Evolutionary conservation across 2,797 vertebrate genomes (phyloP), one percentile per base, ranked within the genome.

Genomic region (Siniperca scherzeri): DNA sequence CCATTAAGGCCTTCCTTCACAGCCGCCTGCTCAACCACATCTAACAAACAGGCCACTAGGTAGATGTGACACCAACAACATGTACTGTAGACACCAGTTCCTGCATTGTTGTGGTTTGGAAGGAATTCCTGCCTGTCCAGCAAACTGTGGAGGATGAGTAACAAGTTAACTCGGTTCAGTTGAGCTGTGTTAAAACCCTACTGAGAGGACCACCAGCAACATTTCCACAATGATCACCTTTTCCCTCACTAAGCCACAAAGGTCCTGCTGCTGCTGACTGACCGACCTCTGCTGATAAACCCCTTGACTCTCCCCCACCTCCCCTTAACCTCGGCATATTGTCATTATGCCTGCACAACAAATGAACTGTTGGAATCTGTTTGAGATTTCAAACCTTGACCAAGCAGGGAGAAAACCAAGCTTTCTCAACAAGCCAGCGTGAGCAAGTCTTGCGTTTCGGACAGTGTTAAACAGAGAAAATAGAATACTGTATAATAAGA

Each of bases 1-100:
- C 96, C 93, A 94, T 98, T 87, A 97, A 96, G 94, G 95, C 96
- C 95, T 98, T 98, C 93, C 92, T 99, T 86, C 97, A 97, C 92
- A 98, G 96, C 95, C 97, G 97, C 91, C 97, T 98, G 92, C 94
- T 96, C 91, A 96, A 97, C 93, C 96, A 96, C 95, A 95, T 96
- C 91, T 98, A 94, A 97, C 17, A 11, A 14, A 72, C 60, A 7
- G 48, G 38, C 53, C 57, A 13, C 70, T 17, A 19, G 42, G n/a
- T 67, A 56, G 70, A 70, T 10, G 13, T 12, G 30, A 74, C 55
- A 27, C 53, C 59, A 44, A 55, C 74, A 38, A 55, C 72, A 30
- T 70, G 76, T 40, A 13, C 40, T 50, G 59, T 57, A 53, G 67
- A 66, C 17, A 4, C 38, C 1, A 0, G 25, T 40, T 22, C n/a